These are phyloP conservation scores for Perccottus glenii DNA, from an alignment of 2,113 vertebrate species.

Conservation along the genomic window DNA sequence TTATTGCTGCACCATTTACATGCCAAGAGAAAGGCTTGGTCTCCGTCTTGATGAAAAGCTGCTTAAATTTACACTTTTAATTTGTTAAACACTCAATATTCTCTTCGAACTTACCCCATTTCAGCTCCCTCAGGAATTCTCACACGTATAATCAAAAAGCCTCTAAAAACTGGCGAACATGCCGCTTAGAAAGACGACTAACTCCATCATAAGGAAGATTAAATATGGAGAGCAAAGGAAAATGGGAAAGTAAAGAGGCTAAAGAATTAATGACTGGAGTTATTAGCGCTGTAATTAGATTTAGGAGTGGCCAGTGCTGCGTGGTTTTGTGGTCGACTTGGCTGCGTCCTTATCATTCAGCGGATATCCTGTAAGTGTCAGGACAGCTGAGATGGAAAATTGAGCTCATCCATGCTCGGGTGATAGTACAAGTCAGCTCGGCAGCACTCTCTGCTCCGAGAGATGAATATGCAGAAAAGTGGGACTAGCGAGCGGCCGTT, in stretches of 20 bases:
- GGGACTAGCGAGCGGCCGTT: slow-evolving; percentile 6
- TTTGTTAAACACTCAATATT: slow-evolving; percentile 65
- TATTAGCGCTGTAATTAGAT: slow-evolving; percentile 79
- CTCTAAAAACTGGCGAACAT: slow-evolving; percentile 3
- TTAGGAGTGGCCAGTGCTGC: slow-evolving; percentile 68
- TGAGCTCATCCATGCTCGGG: slow-evolving; percentile 64
- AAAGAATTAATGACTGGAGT: slow-evolving; percentile 78
- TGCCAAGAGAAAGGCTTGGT: slow-evolving; percentile 59
- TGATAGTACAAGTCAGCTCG: slow-evolving; percentile 51
- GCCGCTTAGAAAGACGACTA: slow-evolving; percentile 50
- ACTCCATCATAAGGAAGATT: slow-evolving; percentile 71
- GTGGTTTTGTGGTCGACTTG: slow-evolving; percentile 42
- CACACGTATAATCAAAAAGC: slow-evolving; percentile 15
- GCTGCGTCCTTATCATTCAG: slow-evolving; percentile 64
- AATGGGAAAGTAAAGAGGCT: slow-evolving; percentile 78
- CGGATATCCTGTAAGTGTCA: slow-evolving; percentile 67
- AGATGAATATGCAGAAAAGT: slow-evolving; percentile 66
- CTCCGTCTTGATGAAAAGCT: slow-evolving; percentile 61
- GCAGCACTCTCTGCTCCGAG: not conserved
- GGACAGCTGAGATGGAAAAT: slow-evolving; percentile 70
- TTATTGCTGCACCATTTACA: slow-evolving; percentile 71
- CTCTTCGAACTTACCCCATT: slow-evolving; percentile 40
- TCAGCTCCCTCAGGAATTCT: slow-evolving; percentile 11
- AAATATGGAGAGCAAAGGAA: slow-evolving; percentile 72
- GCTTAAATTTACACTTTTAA: slow-evolving; percentile 69